A percentile compares a stretch with the other conserved stretches of the same genome.
Conservation (phyloP, 2,888 invertebrate species). For the Drosophila niveifrons region DNA sequence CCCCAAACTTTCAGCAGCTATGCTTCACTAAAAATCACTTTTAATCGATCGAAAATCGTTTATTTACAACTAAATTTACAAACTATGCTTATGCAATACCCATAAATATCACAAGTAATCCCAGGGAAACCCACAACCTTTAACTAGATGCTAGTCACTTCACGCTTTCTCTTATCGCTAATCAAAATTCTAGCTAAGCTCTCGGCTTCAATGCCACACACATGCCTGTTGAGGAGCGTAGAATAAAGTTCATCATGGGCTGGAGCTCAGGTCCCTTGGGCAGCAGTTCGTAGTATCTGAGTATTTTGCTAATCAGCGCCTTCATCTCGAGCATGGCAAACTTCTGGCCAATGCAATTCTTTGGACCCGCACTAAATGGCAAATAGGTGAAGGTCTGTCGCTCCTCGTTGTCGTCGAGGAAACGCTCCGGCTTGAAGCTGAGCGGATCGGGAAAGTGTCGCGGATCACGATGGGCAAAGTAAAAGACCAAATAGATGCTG, state of each 20-base stretch:
- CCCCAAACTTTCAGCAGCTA: no score
- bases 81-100: not conserved
- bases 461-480: constrained; percentile 67
- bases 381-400: constrained; percentile 70
- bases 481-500: constrained; percentile 68
- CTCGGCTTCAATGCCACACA: constrained; percentile 69
- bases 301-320: constrained; percentile 70
- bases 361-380: constrained; percentile 82
- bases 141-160: not conserved
- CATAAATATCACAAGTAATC: constrained; percentile 2
- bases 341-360: constrained; percentile 83
- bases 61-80: constrained; percentile 13
- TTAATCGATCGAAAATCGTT: no score
- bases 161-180: not conserved
- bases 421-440: constrained; percentile 76
- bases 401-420: constrained; percentile 85
- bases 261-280: constrained; percentile 67
- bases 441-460: constrained; percentile 72
- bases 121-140: not conserved
- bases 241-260: constrained; percentile 71
- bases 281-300: constrained; percentile 71
- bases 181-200: no score
- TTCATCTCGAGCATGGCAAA: constrained; percentile 83
- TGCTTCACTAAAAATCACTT: no score
- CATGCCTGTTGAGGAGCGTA: constrained; percentile 72